A percentile compares a stretch with the other conserved stretches of the same genome.
phyloP scores from a whole-genome alignment of 2,113 vertebrate genomes.

The Nothoprocta pentlandii region DNA sequence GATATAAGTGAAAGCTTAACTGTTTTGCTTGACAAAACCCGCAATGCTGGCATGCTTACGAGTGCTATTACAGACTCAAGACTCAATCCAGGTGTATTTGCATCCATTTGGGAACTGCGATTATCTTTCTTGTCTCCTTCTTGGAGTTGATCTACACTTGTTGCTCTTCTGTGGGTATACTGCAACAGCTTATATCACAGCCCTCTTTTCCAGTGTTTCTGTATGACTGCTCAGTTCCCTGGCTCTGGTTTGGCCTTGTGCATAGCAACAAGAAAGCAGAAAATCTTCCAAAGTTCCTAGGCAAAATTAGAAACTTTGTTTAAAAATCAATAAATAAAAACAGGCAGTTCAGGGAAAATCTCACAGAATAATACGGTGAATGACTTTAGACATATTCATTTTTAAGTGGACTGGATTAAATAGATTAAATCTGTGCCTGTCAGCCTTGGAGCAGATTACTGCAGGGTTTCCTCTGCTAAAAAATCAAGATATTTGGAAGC shows the following conservation, averaged over 20 bases:
- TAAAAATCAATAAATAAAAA: background rate
- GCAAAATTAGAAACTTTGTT: background rate
- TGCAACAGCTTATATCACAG: background rate
- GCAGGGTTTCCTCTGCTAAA: background rate
- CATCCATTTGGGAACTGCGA: background rate
- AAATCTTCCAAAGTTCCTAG: background rate
- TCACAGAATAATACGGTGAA: background rate
- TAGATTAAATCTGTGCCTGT: background rate
- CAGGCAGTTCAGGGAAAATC: too few species aligned
- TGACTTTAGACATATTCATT: background rate
- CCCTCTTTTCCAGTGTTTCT: background rate
- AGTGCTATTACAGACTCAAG: background rate
- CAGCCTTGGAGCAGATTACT: background rate
- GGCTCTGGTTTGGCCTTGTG: background rate
- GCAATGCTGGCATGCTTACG: background rate
- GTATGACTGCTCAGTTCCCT: background rate
- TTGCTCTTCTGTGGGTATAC: background rate
- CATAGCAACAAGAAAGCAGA: background rate
- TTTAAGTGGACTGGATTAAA: background rate
- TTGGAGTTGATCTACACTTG: rapidly evolving
- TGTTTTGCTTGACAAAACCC: background rate
- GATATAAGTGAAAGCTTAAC: background rate
- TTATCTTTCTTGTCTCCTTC: background rate
- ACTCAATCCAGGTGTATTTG: background rate
- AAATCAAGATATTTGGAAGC: conserved; percentile 8